phyloP scores from a whole-genome alignment of 2,797 vertebrate genomes.

The Typhlichthys subterraneus region DNA sequence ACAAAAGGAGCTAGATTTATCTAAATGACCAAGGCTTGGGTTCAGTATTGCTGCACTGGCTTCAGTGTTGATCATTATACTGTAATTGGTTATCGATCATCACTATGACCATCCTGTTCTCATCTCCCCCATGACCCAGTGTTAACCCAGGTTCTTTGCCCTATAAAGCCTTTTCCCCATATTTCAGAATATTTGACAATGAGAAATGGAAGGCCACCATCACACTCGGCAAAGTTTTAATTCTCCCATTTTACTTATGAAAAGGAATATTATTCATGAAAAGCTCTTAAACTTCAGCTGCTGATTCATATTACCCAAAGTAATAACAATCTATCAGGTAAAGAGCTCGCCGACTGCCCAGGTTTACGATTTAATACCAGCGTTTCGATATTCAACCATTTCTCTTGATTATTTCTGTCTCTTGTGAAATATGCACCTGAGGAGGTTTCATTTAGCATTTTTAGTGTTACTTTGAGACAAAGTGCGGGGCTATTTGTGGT shows the following conservation, averaged over 20 bases:
- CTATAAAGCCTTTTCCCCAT: constrained; percentile 23
- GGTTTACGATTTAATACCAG: constrained; percentile 63
- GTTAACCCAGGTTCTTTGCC: constrained; percentile 15
- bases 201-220: constrained; percentile 47
- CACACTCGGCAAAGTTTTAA: constrained; percentile 51
- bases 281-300: constrained; percentile 67
- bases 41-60: too few species aligned
- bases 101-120: constrained; percentile 2
- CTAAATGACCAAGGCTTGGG: too few species aligned
- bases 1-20: too few species aligned
- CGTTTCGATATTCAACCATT: constrained; percentile 56
- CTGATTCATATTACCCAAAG: constrained; percentile 62
- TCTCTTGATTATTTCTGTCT: constrained; percentile 55
- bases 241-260: constrained; percentile 58
- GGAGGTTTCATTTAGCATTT: constrained; percentile 43
- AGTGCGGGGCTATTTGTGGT: constrained; percentile 8
- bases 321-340: constrained; percentile 72
- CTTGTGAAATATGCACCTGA: constrained; percentile 46
- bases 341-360: constrained; percentile 62
- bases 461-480: constrained; percentile 22
- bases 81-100: background rate
- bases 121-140: constrained; percentile 16
- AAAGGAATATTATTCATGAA: constrained; percentile 73
- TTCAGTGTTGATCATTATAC: background rate
- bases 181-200: constrained; percentile 31